These are phyloP conservation scores for Hofmannophila pseudospretella DNA, from an alignment of 2,888 invertebrate species.

Conservation along the genomic window DNA sequence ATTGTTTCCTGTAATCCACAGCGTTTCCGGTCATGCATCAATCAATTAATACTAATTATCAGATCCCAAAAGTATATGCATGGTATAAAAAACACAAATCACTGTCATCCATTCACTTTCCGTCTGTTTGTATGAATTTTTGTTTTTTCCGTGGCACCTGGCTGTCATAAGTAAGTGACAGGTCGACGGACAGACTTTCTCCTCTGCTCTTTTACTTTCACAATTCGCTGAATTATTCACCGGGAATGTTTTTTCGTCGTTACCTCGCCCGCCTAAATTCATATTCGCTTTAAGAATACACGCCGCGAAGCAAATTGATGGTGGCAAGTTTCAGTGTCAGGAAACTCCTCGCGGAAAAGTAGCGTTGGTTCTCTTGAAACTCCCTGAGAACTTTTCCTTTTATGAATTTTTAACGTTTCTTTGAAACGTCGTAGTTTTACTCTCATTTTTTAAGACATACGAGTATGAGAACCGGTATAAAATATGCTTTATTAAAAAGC, in stretches of 20 bases:
- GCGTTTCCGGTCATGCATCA: too few relatives aligned
- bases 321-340: conserved; percentile 15
- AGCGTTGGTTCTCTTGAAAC: neutral
- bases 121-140: conserved; percentile 26
- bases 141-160: conserved; percentile 23
- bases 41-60: too few relatives aligned
- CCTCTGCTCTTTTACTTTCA: conserved; percentile 55
- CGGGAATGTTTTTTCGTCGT: conserved; percentile 22
- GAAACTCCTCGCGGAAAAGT: conserved; percentile 9
- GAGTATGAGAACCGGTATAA: too few relatives aligned
- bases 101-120: conserved; percentile 11
- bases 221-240: conserved; percentile 30
- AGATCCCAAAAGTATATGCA: too few relatives aligned
- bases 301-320: conserved; percentile 19
- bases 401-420: too few relatives aligned
- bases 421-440: too few relatives aligned
- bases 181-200: conserved; percentile 48
- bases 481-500: too few relatives aligned
- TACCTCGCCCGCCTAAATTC: conserved; percentile 25
- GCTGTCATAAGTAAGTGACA: conserved; percentile 64
- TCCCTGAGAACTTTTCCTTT: neutral
- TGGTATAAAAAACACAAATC: conserved; percentile 2
- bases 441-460: too few relatives aligned
- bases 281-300: conserved; percentile 12
- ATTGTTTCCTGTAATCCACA: too few relatives aligned